Conservation (phyloP, 2,113 vertebrate species). For the Pontoporia blainvillei region DNA sequence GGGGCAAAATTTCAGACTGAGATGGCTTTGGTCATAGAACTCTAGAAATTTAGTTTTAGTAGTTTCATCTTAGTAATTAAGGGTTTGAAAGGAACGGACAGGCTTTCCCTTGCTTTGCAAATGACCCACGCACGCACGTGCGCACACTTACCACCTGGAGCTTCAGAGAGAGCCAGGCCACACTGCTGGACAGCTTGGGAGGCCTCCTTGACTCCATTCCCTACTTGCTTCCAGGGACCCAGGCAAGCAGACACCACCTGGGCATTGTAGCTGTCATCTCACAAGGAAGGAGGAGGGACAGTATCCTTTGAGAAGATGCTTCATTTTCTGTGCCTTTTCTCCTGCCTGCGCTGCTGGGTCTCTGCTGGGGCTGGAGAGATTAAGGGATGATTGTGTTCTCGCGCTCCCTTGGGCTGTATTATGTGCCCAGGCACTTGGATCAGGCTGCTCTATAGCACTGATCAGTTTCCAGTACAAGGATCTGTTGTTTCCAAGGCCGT, state of each 20-base stretch:
- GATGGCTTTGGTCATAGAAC: not conserved
- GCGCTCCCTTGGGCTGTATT: not conserved
- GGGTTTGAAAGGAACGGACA: not conserved
- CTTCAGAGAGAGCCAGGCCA: not conserved
- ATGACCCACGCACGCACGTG: not conserved
- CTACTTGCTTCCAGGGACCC: not conserved
- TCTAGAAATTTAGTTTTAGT: not conserved
- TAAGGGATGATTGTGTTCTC: not conserved
- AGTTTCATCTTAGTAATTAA: not conserved
- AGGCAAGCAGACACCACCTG: not conserved
- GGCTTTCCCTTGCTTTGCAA: not conserved
- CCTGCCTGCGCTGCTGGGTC: not conserved
- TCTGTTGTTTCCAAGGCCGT: constrained; percentile 16
- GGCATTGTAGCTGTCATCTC: not conserved
- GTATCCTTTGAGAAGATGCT: not conserved
- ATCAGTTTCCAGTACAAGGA: constrained; percentile 14
- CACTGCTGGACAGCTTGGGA: not conserved
- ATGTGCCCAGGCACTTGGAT: not conserved
- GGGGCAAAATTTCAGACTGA: not conserved
- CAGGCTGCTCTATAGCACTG: not conserved
- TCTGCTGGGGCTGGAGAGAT: not conserved
- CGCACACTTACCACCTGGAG: not conserved
- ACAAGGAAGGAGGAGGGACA: not conserved
- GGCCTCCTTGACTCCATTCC: not conserved
- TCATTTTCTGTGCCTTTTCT: not conserved